Percentiles rank a stretch among this genome's conserved stretches.
phyloP scores from a whole-genome alignment of 2,113 vertebrate species.

The Xenotilapia leptura region DNA sequence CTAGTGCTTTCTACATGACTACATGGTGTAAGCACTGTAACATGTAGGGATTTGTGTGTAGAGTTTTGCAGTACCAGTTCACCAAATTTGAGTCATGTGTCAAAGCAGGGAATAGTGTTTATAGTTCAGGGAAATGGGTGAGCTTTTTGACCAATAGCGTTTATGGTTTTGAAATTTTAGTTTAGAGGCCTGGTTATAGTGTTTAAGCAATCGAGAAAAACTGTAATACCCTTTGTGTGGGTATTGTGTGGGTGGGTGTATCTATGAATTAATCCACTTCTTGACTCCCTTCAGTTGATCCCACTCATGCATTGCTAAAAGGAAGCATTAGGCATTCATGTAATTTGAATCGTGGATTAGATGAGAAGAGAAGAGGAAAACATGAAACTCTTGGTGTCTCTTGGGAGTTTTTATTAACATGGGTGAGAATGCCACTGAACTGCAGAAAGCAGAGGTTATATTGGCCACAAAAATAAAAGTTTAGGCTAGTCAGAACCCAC shows the following conservation, averaged over 20 bases:
- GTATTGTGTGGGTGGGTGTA: background rate
- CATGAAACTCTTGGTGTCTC: background rate
- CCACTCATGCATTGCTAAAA: slow-evolving; percentile 50
- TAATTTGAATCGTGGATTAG: slow-evolving; percentile 55
- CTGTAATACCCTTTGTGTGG: slow-evolving; percentile 1
- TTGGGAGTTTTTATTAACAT: background rate
- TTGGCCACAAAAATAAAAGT: background rate
- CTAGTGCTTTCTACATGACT: too few species aligned
- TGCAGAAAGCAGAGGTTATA: slow-evolving; percentile 7
- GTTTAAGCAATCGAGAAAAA: too few species aligned
- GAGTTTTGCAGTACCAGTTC: too few species aligned
- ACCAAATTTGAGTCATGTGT: too few species aligned
- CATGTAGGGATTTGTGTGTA: too few species aligned
- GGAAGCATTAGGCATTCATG: slow-evolving; percentile 42
- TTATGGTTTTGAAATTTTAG: too few species aligned
- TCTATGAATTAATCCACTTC: slow-evolving; percentile 40
- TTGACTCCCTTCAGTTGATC: slow-evolving; percentile 54
- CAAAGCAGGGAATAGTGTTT: too few species aligned
- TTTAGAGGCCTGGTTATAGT: too few species aligned
- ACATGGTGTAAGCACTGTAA: too few species aligned
- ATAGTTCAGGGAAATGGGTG: too few species aligned
- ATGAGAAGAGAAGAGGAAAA: slow-evolving; percentile 10
- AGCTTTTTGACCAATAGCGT: too few species aligned
- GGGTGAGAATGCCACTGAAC: background rate
- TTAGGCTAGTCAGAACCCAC: background rate